These are phyloP conservation scores for Romanomermis culicivorax DNA, from an alignment of 2,888 invertebrate genomes.

Conservation along the genomic window DNA sequence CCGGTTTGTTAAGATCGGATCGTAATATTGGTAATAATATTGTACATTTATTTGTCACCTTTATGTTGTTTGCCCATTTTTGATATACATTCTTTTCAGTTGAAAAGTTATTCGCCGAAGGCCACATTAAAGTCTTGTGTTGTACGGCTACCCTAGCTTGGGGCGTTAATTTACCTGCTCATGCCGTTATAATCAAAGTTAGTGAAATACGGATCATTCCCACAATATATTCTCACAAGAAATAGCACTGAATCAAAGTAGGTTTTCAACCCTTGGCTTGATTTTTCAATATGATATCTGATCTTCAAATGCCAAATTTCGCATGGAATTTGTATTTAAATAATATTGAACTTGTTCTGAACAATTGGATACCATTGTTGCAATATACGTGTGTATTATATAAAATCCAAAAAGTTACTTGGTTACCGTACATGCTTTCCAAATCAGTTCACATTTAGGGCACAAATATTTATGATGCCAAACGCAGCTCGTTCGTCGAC, in stretches of 20 bases:
- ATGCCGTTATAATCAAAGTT: slow-evolving; percentile 82
- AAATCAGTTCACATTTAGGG: too few species aligned
- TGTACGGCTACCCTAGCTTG: slow-evolving; percentile 96
- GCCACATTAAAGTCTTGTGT: slow-evolving; percentile 57
- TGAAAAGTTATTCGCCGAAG: slow-evolving; percentile 70
- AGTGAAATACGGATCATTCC: too few species aligned
- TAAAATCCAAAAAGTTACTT: too few species aligned
- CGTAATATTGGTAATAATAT: slow-evolving; percentile 37
- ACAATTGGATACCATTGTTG: too few species aligned
- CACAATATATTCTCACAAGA: background rate
- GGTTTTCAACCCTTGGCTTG: background rate
- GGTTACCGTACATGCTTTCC: too few species aligned
- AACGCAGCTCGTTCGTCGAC: slow-evolving; percentile 76
- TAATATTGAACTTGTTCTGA: too few species aligned
- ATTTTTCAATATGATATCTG: background rate
- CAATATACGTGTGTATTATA: too few species aligned
- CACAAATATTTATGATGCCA: slow-evolving; percentile 90
- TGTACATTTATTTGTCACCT: too few species aligned
- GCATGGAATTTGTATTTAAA: too few species aligned
- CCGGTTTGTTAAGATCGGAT: slow-evolving; percentile 73
- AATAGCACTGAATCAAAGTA: background rate
- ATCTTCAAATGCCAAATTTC: too few species aligned
- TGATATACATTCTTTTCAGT: slow-evolving; percentile 42
- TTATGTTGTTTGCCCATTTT: slow-evolving; percentile 16
- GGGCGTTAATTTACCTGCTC: slow-evolving; percentile 97